Evolutionary conservation across 2,113 vertebrate genomes (phyloP), one percentile per base, ranked within the genome.

Genomic region (Pardalotus punctatus): DNA sequence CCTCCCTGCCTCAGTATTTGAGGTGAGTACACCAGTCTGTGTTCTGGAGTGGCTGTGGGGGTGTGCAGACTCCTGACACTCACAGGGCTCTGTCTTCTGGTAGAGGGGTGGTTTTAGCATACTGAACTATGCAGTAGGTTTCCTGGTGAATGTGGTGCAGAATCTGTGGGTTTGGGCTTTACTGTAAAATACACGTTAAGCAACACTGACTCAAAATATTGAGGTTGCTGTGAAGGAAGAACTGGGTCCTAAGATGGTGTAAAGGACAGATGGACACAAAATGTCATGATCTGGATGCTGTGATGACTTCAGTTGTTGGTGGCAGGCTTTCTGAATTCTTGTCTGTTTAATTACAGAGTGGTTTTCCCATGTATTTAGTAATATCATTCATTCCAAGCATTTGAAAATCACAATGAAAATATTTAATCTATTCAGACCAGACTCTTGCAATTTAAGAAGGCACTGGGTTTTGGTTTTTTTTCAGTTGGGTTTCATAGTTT

Each of bases 1-100:
- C 18, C 33, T 82, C 33, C 17, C 13, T 71, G 27, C 40, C 33
- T 62, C 60, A 24, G 0, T 79, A 7, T 74, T 78, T 1, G 6
- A 29, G 28, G 10, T 0, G 1, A 42, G 4, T 42, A 10, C 3
- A 1, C 18, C 38, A 33, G 4, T 20, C 25, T 66, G 45, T 74
- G 29, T 11, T 51, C 43, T 56, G 24, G 16, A 10, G 77, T 31
- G 65, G 57, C 51, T 62, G 51, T 42, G 51, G 51, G 45, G 17
- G 6, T 82, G 31, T 43, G 24, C 45, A 65, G 40, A 40, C 62
- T 94, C 84, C 54, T 66, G 28, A 27, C n/a, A 40, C 40, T 42
- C 72, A 48, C 11, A 28, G 38, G 29, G 56, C 65, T 48, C 2
- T 17, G 0, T 56, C 40, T 33, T 67, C 20, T 48, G 57, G 5